Evolutionary conservation across 1,140 invertebrate species (phyloP).

Genomic region (Bombus confusus): DNA sequence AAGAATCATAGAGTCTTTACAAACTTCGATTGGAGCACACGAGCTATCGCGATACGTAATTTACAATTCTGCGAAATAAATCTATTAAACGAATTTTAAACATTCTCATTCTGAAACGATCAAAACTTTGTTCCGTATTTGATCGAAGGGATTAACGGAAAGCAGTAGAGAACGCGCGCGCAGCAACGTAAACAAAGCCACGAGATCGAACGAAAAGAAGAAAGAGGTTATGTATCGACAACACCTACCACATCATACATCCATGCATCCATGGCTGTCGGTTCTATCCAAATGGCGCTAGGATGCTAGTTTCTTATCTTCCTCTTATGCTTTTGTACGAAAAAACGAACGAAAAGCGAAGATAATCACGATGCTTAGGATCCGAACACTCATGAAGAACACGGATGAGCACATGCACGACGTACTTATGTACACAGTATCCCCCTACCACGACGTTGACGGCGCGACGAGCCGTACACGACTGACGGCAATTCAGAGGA

Average conservation of each 20-base stretch:
- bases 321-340: neutral
- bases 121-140: neutral
- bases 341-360: neutral
- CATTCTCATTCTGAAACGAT: neutral
- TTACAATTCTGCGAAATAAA: neutral
- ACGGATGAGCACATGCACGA: neutral
- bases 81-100: neutral
- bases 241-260: constrained; percentile 80
- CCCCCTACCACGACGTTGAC: constrained; percentile 54
- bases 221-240: constrained; percentile 41
- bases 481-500: constrained; percentile 70
- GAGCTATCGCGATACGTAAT: neutral
- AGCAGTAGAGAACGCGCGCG: constrained; percentile 34
- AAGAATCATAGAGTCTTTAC: neutral
- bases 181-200: constrained; percentile 67
- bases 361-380: neutral
- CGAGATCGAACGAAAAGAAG: constrained; percentile 54
- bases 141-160: constrained; percentile 11
- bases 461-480: constrained; percentile 75
- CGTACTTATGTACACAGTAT: neutral
- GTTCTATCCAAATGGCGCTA: constrained; percentile 12
- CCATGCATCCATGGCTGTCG: constrained; percentile 78
- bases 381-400: neutral
- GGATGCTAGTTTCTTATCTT: neutral
- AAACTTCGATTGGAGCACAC: too few relatives aligned